Evolutionary conservation across 1,140 invertebrate genomes (phyloP), one percentile per base, ranked within the genome.

Genomic region (Cherax quadricarinatus): DNA sequence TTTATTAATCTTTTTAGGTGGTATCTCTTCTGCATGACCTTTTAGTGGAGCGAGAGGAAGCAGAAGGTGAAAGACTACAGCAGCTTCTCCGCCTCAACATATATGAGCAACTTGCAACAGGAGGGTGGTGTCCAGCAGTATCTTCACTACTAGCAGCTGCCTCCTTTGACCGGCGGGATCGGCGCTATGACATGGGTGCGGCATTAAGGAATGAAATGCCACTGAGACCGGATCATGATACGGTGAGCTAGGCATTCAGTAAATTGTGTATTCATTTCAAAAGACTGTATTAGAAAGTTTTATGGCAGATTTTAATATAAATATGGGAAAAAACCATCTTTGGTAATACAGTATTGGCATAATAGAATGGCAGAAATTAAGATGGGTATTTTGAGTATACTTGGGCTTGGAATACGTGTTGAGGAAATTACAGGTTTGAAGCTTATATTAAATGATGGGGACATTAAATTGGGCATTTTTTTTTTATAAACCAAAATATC

Each of bases 141-240:
- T 91, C 89, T 12, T 91, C 89, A 4, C 78, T 91, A 0, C 41
- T 91, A 62, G 79, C 89, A 51, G 89, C 70, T 7, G 89, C 89
- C 12, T 91, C 89, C 0, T 91, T 91, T 86, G 89, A 86, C 60
- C 84, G 89, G 18, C 73, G 89, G 41, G 89, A 91, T 49, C 83
- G 89, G 24, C 89, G 89, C 5, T 91, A 91, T 70, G 83, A 91
- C 30, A 91, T 91, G 83, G 83, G 89, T n/a, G 83, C 89, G 41
- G 89, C 89, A 4, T 60, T 91, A 5, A 91, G 62, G 73, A 91
- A 81, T 49, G 51, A 91, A 60, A 62, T 86, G 83, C 89, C 89
- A 7, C 48, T 91, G 5, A 86, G 83, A 86, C 89, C 89, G 21
- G 89, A 91, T 53, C 89, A 91, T 86, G 83, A 91, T 51, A 91